Evolutionary conservation across 2,797 vertebrate genomes (phyloP).

Genomic region (Borostomias antarcticus): DNA sequence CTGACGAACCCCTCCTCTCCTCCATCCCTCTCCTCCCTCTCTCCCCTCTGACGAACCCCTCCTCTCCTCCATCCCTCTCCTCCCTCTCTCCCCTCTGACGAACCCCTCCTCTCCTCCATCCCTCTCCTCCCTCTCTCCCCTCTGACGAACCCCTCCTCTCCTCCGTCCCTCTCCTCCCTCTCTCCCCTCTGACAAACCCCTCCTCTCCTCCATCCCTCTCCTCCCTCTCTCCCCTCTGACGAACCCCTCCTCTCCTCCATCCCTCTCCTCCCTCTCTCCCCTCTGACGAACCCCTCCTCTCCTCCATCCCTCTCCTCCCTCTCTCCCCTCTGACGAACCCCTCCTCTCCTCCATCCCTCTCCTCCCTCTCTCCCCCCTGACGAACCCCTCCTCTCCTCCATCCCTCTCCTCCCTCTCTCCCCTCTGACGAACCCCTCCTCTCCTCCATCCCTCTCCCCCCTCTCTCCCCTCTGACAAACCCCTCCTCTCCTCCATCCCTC

Average conservation of each 20-base stretch:
- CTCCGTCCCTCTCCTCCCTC: conserved; percentile 77
- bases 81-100: no score
- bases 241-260: no score
- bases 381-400: conserved; percentile 61
- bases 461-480: no score
- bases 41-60: no score
- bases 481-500: conserved; percentile 12
- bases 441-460: conserved; percentile 57
- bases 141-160: no score
- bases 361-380: conserved; percentile 85
- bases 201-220: conserved; percentile 73
- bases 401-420: conserved; percentile 81
- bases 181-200: no score
- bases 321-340: background rate
- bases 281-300: background rate
- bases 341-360: conserved; percentile 57
- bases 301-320: background rate
- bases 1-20: conserved; percentile 47
- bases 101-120: no score
- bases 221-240: conserved; percentile 81
- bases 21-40: conserved; percentile 78
- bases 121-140: background rate
- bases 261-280: background rate
- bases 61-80: conserved; percentile 75
- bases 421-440: conserved; percentile 28